Conservation (phyloP, 1,140 invertebrate genomes). For the Drosophila elegans region DNA sequence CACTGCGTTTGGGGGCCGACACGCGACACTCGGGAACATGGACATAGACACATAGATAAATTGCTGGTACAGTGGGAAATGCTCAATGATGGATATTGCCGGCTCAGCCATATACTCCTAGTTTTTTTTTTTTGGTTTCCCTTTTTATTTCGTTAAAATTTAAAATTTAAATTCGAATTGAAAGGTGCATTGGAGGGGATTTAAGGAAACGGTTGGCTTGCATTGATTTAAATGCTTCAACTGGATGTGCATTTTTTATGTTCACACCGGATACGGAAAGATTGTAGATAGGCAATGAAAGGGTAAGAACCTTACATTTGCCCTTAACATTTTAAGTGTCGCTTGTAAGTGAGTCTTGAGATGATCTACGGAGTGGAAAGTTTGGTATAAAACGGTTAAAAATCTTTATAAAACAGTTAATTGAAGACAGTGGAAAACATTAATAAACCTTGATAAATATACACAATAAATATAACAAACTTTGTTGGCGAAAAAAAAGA, state of each 20-base stretch:
- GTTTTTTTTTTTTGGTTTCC: not conserved
- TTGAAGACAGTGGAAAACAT: no score
- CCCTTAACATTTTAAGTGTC: no score
- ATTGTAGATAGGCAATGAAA: not conserved
- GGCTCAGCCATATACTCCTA: conserved; percentile 10
- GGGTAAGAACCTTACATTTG: not conserved
- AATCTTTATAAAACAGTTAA: no score
- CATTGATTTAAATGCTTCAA: conserved; percentile 1
- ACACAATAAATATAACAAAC: no score
- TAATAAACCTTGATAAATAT: no score
- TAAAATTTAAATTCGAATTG: not conserved
- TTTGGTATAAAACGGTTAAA: no score
- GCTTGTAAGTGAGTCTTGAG: no score
- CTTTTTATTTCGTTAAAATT: not conserved
- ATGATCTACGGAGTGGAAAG: no score
- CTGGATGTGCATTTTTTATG: not conserved
- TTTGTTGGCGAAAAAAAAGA: no score
- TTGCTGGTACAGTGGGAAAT: conserved; percentile 42
- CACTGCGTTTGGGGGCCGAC: conserved; percentile 29
- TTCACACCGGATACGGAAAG: not conserved
- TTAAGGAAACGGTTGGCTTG: not conserved
- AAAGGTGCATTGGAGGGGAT: not conserved
- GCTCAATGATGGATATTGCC: conserved; percentile 38
- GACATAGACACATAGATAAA: conserved; percentile 52
- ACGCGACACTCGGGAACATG: conserved; percentile 36